Percentiles rank a stretch among this genome's conserved stretches.
Conservation (phyloP, 2,888 invertebrate genomes). For the Scrobipalpa atriplicella region DNA sequence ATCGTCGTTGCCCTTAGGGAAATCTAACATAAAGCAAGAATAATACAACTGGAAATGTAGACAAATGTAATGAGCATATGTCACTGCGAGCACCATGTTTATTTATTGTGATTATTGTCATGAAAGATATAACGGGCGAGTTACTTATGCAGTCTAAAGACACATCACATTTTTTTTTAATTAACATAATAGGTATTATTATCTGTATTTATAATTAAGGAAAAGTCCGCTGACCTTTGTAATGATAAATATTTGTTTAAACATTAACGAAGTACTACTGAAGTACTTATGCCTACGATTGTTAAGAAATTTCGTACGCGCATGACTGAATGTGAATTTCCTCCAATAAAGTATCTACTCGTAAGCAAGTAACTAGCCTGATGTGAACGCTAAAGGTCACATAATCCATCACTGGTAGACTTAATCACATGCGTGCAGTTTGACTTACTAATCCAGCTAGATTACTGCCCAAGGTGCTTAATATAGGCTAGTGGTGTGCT, state of each 20-base stretch:
- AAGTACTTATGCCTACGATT: too few species aligned
- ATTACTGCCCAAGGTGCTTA: not conserved
- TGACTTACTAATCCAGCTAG: constrained; percentile 4
- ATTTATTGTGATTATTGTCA: not conserved
- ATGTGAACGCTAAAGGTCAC: not conserved
- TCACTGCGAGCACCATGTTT: not conserved
- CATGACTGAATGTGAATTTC: too few species aligned
- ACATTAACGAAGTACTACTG: too few species aligned
- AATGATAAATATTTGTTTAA: not conserved
- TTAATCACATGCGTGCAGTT: constrained; percentile 10
- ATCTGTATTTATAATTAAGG: not conserved
- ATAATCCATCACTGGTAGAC: constrained; percentile 5
- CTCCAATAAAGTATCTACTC: not conserved
- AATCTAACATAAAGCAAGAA: not conserved
- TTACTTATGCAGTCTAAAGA: not conserved
- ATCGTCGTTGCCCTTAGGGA: not conserved
- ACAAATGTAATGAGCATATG: not conserved
- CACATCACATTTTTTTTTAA: not conserved
- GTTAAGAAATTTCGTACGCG: too few species aligned
- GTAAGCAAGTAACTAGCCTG: not conserved
- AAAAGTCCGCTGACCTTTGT: not conserved
- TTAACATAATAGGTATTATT: not conserved
- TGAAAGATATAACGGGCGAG: too few species aligned
- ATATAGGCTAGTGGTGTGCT: not conserved
- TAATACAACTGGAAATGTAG: not conserved